phyloP scores from a whole-genome alignment of 35 echinoderm and acorn worm species.

The Lytechinus pictus region DNA sequence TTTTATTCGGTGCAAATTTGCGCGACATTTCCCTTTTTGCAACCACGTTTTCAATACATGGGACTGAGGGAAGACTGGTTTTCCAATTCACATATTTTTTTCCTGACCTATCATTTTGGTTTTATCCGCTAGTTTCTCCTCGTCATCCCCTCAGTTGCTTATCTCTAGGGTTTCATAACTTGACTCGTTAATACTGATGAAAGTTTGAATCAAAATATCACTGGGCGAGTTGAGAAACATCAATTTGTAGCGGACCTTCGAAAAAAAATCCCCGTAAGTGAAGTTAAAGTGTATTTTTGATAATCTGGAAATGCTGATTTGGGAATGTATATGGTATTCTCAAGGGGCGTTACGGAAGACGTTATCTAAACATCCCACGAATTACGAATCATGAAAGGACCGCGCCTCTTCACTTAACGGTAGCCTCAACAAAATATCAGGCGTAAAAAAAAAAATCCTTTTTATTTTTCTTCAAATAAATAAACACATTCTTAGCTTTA shows the following conservation, averaged over 20 bases:
- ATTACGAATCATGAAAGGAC: background rate
- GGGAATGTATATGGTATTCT: background rate
- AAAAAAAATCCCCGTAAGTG: background rate
- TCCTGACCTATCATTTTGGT: background rate
- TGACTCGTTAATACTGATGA: background rate
- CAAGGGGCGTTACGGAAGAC: background rate
- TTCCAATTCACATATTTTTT: background rate
- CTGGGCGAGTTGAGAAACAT: background rate
- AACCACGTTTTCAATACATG: background rate
- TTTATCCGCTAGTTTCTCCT: conserved; percentile 4
- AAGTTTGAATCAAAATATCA: conserved; percentile 32
- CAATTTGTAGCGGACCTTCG: background rate
- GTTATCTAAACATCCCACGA: conserved; percentile 1
- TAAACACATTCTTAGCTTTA: no score
- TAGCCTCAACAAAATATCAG: background rate
- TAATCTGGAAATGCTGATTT: background rate
- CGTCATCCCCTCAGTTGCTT: background rate
- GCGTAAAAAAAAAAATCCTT: background rate
- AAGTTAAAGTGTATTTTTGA: background rate
- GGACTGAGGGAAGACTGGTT: background rate
- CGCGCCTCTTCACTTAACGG: background rate
- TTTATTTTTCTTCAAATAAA: no score
- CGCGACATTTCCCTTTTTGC: background rate
- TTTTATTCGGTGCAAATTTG: conserved; percentile 23
- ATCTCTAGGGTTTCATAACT: background rate